These are phyloP conservation scores for Mystacides longicornis DNA, from an alignment of 2,888 invertebrate species.

Conservation along the genomic window DNA sequence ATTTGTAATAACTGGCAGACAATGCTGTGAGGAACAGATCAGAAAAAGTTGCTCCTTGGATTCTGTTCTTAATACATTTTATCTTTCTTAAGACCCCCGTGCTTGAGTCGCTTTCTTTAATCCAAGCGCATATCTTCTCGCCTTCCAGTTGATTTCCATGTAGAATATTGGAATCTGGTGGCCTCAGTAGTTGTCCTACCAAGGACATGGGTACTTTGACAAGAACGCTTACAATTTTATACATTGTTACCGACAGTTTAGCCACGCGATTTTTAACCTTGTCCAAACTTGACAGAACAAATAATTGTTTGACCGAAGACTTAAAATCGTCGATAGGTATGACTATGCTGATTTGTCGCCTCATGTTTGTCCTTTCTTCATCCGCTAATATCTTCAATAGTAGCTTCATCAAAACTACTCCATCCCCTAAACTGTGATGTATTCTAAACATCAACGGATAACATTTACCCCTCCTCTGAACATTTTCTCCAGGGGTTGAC, in stretches of 20 bases:
- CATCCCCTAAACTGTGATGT: slow-evolving; percentile 51
- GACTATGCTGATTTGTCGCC: neutral
- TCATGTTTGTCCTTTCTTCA: slow-evolving; percentile 21
- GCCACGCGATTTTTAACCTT: neutral
- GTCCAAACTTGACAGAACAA: neutral
- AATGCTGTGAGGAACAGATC: slow-evolving; percentile 44
- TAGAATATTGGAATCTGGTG: slow-evolving; percentile 38
- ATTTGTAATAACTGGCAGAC: slow-evolving; percentile 41
- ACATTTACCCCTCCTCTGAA: slow-evolving; percentile 27
- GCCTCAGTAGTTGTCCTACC: slow-evolving; percentile 30
- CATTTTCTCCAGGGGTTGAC: slow-evolving; percentile 27
- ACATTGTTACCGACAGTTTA: neutral
- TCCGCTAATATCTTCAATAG: slow-evolving; percentile 43
- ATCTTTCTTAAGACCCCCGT: slow-evolving; percentile 36
- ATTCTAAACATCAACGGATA: slow-evolving; percentile 46
- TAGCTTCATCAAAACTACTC: slow-evolving; percentile 43
- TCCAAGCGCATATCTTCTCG: slow-evolving; percentile 39
- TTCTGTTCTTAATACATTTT: slow-evolving; percentile 34
- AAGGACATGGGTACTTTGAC: slow-evolving; percentile 28
- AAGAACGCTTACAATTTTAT: slow-evolving; percentile 7
- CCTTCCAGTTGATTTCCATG: slow-evolving; percentile 42
- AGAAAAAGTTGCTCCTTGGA: slow-evolving; percentile 36
- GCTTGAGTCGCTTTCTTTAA: slow-evolving; percentile 30
- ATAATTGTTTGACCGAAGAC: slow-evolving; percentile 1
- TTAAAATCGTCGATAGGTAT: neutral